Conservation (phyloP, 2,113 vertebrate species). For the Archocentrus centrarchus region DNA sequence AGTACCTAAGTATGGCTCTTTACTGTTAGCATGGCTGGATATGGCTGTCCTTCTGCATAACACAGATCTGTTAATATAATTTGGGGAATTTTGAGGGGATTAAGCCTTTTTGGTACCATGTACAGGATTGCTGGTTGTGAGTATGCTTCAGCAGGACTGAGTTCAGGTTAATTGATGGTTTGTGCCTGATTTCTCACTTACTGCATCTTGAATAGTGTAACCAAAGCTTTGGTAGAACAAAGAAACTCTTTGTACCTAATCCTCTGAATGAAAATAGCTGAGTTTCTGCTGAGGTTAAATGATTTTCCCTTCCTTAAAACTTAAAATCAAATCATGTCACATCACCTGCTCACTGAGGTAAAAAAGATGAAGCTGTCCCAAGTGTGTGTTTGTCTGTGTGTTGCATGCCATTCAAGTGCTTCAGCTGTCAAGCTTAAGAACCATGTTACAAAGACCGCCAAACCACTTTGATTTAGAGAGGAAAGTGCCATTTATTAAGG, state of each 20-base stretch:
- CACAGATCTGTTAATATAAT: background rate
- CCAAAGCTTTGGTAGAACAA: background rate
- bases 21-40: background rate
- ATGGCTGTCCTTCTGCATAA: background rate
- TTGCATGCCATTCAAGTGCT: background rate
- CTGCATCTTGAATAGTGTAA: background rate
- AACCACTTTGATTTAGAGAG: conserved; percentile 47
- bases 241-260: background rate
- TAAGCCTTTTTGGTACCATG: background rate
- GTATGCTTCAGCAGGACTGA: background rate
- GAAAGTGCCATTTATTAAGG: conserved; percentile 42
- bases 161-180: background rate
- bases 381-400: background rate
- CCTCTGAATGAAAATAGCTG: background rate
- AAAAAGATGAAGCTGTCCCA: background rate
- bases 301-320: background rate
- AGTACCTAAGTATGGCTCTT: background rate
- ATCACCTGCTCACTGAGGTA: background rate
- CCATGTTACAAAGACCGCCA: conserved; percentile 11
- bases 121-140: background rate
- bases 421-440: conserved; percentile 15
- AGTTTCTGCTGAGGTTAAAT: background rate
- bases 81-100: background rate
- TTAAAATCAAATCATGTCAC: background rate
- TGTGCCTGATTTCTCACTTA: background rate